Percentiles rank a stretch among this genome's conserved stretches.
Conservation (phyloP, 2,888 invertebrate species). For the Cepaea hortensis region DNA sequence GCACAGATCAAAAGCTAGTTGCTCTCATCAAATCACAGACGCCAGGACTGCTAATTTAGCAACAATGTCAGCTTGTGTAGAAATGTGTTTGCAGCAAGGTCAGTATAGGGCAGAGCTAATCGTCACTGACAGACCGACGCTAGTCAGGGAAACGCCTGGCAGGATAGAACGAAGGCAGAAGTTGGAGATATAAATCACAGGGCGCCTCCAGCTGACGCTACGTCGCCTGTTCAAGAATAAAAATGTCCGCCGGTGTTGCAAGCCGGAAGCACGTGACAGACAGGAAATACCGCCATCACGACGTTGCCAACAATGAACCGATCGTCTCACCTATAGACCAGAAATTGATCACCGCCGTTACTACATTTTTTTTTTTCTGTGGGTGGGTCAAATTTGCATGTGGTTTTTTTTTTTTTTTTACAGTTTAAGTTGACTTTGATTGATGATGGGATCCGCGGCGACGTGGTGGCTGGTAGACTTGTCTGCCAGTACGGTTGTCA, state of each 20-base stretch:
- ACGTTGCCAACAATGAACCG: not conserved
- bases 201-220: conserved; percentile 19
- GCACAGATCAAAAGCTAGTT: not conserved
- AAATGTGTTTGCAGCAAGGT: not conserved
- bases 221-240: conserved; percentile 22
- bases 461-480: no score
- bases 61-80: not conserved
- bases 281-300: conserved; percentile 31
- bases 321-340: not conserved
- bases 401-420: no score
- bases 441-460: not conserved
- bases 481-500: no score
- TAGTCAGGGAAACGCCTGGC: not conserved
- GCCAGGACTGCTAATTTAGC: not conserved
- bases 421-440: no score
- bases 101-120: not conserved
- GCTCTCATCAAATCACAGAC: not conserved
- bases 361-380: not conserved
- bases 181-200: conserved; percentile 8
- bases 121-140: not conserved
- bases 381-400: no score
- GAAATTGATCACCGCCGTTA: not conserved
- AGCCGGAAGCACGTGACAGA: conserved; percentile 34
- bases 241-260: conserved; percentile 29
- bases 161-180: conserved; percentile 8